A percentile compares a stretch with the other conserved stretches of the same genome.
phyloP scores from a whole-genome alignment of 2,113 vertebrate species.

The Gymnorhina tibicen region DNA sequence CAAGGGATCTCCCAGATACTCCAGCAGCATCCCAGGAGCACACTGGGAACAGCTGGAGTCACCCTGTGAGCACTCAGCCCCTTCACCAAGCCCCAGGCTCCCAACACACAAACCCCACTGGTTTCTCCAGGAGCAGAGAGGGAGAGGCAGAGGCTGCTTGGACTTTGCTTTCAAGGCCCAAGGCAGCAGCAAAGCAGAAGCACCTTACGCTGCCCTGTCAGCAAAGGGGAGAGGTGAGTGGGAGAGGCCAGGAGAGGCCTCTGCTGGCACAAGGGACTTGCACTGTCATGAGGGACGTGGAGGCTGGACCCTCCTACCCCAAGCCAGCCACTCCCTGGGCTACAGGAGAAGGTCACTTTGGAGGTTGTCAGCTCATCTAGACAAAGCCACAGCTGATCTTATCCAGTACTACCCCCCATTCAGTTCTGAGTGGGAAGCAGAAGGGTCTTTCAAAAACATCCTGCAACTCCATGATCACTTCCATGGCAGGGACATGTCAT shows the following conservation, averaged over 20 bases:
- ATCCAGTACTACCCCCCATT: not conserved
- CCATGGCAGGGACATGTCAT: not conserved
- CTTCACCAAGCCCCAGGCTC: not conserved
- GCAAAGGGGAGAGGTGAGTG: not conserved
- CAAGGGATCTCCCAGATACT: not conserved
- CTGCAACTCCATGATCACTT: not conserved
- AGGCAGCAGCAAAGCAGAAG: not conserved
- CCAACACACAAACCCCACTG: not conserved
- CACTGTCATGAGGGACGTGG: rapidly evolving
- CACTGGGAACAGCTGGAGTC: not conserved
- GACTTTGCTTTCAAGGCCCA: not conserved
- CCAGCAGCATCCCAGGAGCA: not conserved
- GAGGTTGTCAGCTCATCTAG: not conserved
- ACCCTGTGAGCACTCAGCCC: not conserved
- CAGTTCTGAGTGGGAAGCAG: not conserved
- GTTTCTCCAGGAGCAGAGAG: not conserved
- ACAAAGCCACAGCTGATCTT: not conserved
- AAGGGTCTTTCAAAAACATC: not conserved
- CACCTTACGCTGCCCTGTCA: not conserved
- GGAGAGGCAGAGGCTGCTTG: not conserved
- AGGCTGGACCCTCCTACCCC: not conserved
- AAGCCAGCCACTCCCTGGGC: no score
- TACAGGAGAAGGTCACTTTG: not conserved
- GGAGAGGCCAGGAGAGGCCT: not conserved
- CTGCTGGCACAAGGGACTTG: rapidly evolving